A percentile compares a stretch with the other conserved stretches of the same genome.
phyloP scores from a whole-genome alignment of 2,888 invertebrate genomes.

The Sympetrum striolatum region DNA sequence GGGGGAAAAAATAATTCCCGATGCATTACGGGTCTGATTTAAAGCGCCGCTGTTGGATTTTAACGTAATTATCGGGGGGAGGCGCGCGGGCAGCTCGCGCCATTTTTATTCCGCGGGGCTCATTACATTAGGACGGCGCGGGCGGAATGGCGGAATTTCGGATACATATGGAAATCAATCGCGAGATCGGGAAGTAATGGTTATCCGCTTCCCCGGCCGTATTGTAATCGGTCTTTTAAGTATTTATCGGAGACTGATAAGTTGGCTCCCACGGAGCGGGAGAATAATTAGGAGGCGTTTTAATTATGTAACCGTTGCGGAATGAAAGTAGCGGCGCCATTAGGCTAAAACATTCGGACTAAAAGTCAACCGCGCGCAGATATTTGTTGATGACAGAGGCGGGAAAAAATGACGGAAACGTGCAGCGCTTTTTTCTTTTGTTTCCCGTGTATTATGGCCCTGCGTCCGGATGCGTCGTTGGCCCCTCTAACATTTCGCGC shows the following conservation, averaged over 20 bases:
- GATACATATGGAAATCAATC: neutral
- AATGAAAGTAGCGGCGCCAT: neutral
- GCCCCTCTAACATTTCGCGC: neutral
- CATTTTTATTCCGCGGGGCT: neutral
- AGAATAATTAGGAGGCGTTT: neutral
- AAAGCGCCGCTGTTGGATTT: neutral
- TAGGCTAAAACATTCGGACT: neutral
- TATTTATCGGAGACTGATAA: neutral
- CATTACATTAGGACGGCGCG: neutral
- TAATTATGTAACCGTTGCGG: neutral
- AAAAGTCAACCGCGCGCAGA: neutral
- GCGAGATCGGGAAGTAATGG: neutral
- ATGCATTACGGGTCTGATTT: neutral
- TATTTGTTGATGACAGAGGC: neutral
- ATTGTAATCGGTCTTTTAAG: neutral
- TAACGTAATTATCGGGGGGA: neutral
- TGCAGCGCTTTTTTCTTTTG: neutral
- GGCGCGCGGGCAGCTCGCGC: neutral
- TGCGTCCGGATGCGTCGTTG: neutral
- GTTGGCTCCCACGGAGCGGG: neutral
- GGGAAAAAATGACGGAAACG: neutral
- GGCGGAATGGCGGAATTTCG: neutral
- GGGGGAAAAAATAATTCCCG: neutral
- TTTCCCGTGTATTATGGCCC: neutral
- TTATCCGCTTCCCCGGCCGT: neutral